Evolutionary conservation across 2,797 vertebrate genomes (phyloP), one percentile per base, ranked within the genome.

Genomic region (Falco peregrinus): DNA sequence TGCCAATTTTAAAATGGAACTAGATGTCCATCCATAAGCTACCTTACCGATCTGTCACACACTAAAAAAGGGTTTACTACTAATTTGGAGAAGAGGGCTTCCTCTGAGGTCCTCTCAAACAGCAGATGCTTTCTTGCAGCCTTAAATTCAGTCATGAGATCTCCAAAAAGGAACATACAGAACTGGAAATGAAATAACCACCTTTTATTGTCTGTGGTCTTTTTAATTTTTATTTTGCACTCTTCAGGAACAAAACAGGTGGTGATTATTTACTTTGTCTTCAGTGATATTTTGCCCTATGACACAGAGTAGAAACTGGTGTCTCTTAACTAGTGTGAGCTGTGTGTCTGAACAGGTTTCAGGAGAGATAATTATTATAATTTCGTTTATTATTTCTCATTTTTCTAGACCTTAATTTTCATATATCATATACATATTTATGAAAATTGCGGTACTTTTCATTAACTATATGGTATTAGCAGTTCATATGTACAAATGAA

Each of bases 331-430:
- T 45, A 84, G 31, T 0, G 4, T 13, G 47, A 73, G 69, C 35
- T 57, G 19, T 29, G 60, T 29, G 33, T 64, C 90, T 74, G 69
- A 86, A 91, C 56, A 13, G 43, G 43, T 82, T 95, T 84, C 87
- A 93, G 63, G 48, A 83, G 74, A 82, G 31, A 68, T 60, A 94
- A 95, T 95, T 95, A 95, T 63, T 84, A 45, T 78, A 82, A 93
- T 93, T 94, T 77, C 1, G 1, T 83, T 84, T 73, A 81, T 84
- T 81, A 95, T 91, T 91, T 81, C 69, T 81, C 43, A 73, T 75
- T 77, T 90, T 65, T 94, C 83, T 74, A 84, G 67, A 69, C 43
- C 61, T 51, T 90, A 41, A 84, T 90, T 89, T 89, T 85, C 37
- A 67, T 13, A 37, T 39, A 73, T 35, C 41, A 48, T 90, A 76